Conservation (phyloP, 2,888 invertebrate genomes). For the Zhuqinia jingwanae region DNA sequence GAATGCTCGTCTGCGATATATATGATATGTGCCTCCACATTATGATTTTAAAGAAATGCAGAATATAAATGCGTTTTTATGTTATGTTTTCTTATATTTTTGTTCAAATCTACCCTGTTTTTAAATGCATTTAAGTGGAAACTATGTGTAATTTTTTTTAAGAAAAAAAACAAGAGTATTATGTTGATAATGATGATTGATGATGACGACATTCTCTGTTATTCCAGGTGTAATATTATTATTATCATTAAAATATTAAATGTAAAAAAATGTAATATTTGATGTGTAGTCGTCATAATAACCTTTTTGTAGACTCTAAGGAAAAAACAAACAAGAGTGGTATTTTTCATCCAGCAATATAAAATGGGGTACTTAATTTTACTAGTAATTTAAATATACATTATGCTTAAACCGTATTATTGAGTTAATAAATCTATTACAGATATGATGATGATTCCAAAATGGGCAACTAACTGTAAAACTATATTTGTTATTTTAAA, state of each 20-base stretch:
- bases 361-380: constrained; percentile 41
- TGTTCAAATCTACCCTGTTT: constrained; percentile 41
- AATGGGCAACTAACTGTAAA: not conserved
- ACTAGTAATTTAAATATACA: not conserved
- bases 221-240: constrained; percentile 1
- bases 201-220: no score
- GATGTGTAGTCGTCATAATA: not conserved
- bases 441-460: not conserved
- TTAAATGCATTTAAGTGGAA: constrained; percentile 38
- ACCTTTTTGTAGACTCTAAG: not conserved
- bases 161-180: not conserved
- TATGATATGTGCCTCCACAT: no score
- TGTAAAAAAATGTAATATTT: constrained; percentile 1
- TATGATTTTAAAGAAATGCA: constrained; percentile 2
- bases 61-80: not conserved
- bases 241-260: not conserved
- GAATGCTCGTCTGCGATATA: not conserved
- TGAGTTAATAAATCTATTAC: no score
- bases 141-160: not conserved
- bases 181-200: no score
- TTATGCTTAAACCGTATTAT: no score
- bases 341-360: constrained; percentile 56
- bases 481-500: no score
- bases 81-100: not conserved
- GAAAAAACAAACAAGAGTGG: constrained; percentile 48